phyloP scores from a whole-genome alignment of 2,888 invertebrate genomes.

The Cheilosia impressa region DNA sequence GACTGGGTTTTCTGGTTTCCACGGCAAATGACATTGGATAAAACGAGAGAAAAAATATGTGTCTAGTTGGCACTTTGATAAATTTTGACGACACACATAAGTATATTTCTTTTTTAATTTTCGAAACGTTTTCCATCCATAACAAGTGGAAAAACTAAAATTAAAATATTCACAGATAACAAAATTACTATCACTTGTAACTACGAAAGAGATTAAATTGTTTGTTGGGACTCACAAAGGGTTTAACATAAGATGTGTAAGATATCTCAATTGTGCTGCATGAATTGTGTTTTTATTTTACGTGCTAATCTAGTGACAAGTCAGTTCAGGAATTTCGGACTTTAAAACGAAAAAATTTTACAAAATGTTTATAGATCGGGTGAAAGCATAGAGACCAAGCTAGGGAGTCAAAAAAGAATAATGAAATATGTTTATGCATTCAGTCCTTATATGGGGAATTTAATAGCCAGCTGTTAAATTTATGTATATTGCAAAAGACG shows the following conservation, averaged over 20 bases:
- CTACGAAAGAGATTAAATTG: background rate
- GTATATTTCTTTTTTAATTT: constrained; percentile 51
- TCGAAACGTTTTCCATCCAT: constrained; percentile 48
- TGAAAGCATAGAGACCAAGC: constrained; percentile 24
- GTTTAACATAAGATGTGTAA: constrained; percentile 74
- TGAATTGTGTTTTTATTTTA: constrained; percentile 44
- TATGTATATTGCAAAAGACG: constrained; percentile 1
- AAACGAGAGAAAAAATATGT: constrained; percentile 75
- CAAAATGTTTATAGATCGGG: constrained; percentile 29
- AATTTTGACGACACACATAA: constrained; percentile 63
- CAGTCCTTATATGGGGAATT: background rate
- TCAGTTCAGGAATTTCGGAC: constrained; percentile 40
- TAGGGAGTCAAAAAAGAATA: constrained; percentile 8
- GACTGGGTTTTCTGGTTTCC: constrained; percentile 67
- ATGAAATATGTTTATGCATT: background rate
- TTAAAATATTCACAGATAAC: constrained; percentile 23
- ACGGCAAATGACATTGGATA: constrained; percentile 68
- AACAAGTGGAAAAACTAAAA: constrained; percentile 56
- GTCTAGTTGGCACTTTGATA: constrained; percentile 78
- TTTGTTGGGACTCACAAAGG: constrained; percentile 57
- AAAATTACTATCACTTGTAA: background rate
- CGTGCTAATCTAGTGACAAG: constrained; percentile 17
- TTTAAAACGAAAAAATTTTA: constrained; percentile 8
- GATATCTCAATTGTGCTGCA: constrained; percentile 38
- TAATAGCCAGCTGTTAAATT: constrained; percentile 42